phyloP scores from a whole-genome alignment of 2,888 invertebrate species.

The Cordilura impudica region DNA sequence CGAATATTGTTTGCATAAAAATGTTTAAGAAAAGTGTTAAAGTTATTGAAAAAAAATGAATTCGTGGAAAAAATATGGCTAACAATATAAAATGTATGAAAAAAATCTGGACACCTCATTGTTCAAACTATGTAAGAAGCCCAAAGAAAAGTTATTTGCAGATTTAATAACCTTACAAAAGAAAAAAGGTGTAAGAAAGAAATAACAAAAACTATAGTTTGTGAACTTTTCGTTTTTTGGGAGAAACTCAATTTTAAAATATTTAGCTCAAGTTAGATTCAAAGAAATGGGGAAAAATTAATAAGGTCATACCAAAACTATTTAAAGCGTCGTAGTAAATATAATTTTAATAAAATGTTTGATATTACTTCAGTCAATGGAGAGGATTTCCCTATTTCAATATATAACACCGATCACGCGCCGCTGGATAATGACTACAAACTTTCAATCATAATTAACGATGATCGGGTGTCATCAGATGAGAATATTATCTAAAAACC shows the following conservation, averaged over 20 bases:
- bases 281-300: constrained; percentile 25
- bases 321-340: constrained; percentile 17
- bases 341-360: constrained; percentile 9
- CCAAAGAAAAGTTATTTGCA: neutral
- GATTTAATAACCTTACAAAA: constrained; percentile 24
- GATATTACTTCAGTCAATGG: neutral
- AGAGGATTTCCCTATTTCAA: constrained; percentile 11
- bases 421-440: neutral
- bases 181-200: constrained; percentile 26
- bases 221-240: constrained; percentile 23
- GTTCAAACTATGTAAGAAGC: constrained; percentile 21
- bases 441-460: neutral
- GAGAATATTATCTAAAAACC: constrained; percentile 12
- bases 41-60: constrained; percentile 20
- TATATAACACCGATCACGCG: neutral
- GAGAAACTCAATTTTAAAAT: neutral
- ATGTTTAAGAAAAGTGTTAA: too few relatives aligned
- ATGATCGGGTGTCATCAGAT: constrained; percentile 11
- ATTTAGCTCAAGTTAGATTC: neutral
- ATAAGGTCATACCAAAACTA: constrained; percentile 16
- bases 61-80: constrained; percentile 11
- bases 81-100: constrained; percentile 16
- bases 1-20: too few relatives aligned
- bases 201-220: constrained; percentile 24
- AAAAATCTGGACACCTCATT: constrained; percentile 24